These are phyloP conservation scores for Onychostoma macrolepis DNA, from an alignment of 2,113 vertebrate species.

Conservation along the genomic window DNA sequence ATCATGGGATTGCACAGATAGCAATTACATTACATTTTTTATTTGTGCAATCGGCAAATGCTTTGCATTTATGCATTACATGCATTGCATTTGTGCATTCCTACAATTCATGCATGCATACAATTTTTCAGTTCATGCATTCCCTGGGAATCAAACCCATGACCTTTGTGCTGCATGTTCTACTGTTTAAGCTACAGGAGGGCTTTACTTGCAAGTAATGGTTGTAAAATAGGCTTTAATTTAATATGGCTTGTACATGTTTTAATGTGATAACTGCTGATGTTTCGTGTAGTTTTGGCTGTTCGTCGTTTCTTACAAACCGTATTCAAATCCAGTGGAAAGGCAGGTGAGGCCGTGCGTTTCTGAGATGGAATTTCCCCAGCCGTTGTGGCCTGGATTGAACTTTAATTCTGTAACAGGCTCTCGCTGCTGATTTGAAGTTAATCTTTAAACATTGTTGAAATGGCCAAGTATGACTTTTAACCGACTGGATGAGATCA, in stretches of 20 bases:
- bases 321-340: conserved; percentile 3
- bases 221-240: no score
- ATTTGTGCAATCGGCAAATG: background rate
- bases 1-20: background rate
- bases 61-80: background rate
- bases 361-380: conserved; percentile 9
- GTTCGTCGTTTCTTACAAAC: background rate
- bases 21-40: background rate
- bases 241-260: background rate
- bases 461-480: background rate
- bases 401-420: conserved; percentile 12
- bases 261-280: background rate
- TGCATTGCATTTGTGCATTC: background rate
- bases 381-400: conserved; percentile 7
- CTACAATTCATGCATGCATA: background rate
- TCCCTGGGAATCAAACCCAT: background rate
- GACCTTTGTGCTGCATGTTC: background rate
- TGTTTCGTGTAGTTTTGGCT: background rate
- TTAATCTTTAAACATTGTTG: conserved; percentile 31
- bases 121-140: background rate
- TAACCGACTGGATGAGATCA: background rate
- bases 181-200: background rate
- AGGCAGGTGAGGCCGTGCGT: background rate
- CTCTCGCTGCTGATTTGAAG: conserved; percentile 12
- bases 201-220: background rate